These are phyloP conservation scores for Hippocampus abdominalis DNA, from an alignment of 2,113 vertebrate species.

Conservation along the genomic window DNA sequence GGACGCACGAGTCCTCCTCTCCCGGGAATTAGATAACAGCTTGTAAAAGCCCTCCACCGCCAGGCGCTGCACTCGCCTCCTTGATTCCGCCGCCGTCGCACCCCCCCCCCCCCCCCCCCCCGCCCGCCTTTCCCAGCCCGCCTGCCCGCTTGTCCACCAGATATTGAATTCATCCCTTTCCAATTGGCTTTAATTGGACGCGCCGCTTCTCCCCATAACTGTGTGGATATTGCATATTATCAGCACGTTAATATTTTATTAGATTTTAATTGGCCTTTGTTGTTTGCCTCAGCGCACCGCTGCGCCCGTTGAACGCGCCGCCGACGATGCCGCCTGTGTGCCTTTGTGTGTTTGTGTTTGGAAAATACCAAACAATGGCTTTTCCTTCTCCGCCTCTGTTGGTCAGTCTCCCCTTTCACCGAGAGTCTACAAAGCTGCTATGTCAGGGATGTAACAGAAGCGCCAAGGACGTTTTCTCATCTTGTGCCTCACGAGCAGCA, in stretches of 20 bases:
- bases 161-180: constrained; percentile 50
- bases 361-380: constrained; percentile 5
- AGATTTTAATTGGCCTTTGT: constrained; percentile 63
- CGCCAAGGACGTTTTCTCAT: not conserved
- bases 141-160: constrained; percentile 33
- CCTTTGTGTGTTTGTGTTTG: constrained; percentile 16
- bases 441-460: not conserved
- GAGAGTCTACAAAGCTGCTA: not conserved
- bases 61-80: constrained; percentile 36
- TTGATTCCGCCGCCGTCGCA: constrained; percentile 44
- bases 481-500: not conserved
- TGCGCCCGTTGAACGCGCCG: constrained; percentile 6
- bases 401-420: constrained; percentile 15
- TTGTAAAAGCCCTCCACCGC: constrained; percentile 68
- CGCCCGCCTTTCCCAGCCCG: constrained; percentile 45
- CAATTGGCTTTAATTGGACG: constrained; percentile 56
- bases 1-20: constrained; percentile 66
- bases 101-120: constrained; percentile 27
- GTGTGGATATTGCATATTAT: constrained; percentile 59
- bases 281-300: constrained; percentile 41
- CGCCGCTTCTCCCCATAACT: constrained; percentile 46
- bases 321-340: constrained; percentile 8
- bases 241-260: constrained; percentile 68
- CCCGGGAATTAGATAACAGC: constrained; percentile 71
- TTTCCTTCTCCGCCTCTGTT: constrained; percentile 4